Evolutionary conservation across 2,113 vertebrate genomes (phyloP), one percentile per base, ranked within the genome.

Genomic region (Plotosus lineatus): DNA sequence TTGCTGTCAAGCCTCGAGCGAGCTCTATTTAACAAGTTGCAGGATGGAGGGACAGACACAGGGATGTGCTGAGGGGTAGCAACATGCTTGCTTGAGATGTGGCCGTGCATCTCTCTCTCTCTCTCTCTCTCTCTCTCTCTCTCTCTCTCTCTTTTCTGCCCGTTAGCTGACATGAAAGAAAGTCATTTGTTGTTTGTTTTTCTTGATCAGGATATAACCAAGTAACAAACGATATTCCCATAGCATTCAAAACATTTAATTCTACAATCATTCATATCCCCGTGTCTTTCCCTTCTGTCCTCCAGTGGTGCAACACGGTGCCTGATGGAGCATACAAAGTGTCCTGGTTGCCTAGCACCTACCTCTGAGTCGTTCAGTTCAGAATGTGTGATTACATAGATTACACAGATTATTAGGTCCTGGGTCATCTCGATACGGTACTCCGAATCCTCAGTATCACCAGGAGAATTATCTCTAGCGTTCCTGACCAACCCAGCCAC

Each of bases 11-110:
- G 90, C 90, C 89, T 89, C 90, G 89, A 88, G 90, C 90, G 85
- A 88, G 90, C 89, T 90, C 87, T 87, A 80, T 92, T 92, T 93
- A 93, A 93, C 92, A 92, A 91, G 91, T 90, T 90, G 90, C 90
- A 88, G 83, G 89, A 92, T 86, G 89, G 90, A 90, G 88, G 85
- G 89, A 89, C 86, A 83, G 84, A 86, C 89, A 86, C 84, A 50
- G 74, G 12, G 38, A 74, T 44, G 78, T 68, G 42, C 44, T 75
- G 78, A 63, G 58, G 76, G 56, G 60, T 48, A 50, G 10, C 46
- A 36, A 36, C 28, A 73, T 36, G 69, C 69, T 73, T 36, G 69
- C 69, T 73, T 33, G 69, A 73, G 51, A 36, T 15, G 7, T 51
- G 28, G 46, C 46, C 17, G 36, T 73, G 48, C 48, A 33, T 73